These are phyloP conservation scores for Spheniscus humboldti DNA, from an alignment of 2,797 vertebrate species.

Conservation along the genomic window DNA sequence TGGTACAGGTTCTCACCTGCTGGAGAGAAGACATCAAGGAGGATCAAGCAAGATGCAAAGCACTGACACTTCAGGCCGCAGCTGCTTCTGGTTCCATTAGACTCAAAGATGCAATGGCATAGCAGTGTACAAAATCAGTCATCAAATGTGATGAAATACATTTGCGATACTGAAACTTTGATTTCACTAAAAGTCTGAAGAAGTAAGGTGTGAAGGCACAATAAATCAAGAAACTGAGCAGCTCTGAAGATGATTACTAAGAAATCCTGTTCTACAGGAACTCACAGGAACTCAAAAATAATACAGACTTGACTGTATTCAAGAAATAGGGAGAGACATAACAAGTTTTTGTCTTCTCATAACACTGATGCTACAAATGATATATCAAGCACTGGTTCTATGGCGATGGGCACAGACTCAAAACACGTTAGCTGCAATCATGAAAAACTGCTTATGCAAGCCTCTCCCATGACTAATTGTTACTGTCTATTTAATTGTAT, in stretches of 20 bases:
- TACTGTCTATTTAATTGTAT: not conserved
- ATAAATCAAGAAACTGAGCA: not conserved
- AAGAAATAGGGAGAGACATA: not conserved
- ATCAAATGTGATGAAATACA: not conserved
- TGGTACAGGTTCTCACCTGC: not conserved
- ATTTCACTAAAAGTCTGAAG: not conserved
- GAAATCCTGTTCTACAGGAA: not conserved
- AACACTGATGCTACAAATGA: not conserved
- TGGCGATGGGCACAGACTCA: not conserved
- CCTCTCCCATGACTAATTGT: not conserved
- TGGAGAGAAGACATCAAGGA: not conserved
- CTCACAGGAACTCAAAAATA: not conserved
- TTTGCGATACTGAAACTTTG: not conserved
- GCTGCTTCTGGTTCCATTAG: not conserved
- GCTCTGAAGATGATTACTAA: not conserved
- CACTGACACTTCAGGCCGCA: not conserved
- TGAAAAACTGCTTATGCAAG: not conserved
- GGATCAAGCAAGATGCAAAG: not conserved
- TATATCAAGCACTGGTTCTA: not conserved
- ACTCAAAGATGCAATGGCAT: not conserved
- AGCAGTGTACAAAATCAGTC: not conserved
- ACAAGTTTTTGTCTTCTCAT: not conserved
- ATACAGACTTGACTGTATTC: not conserved
- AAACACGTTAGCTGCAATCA: not conserved
- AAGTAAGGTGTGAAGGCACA: not conserved